Percentiles rank a stretch among this genome's conserved stretches.
Evolutionary conservation across 2,113 vertebrate species (phyloP).

Genomic region (Talpa occidentalis): DNA sequence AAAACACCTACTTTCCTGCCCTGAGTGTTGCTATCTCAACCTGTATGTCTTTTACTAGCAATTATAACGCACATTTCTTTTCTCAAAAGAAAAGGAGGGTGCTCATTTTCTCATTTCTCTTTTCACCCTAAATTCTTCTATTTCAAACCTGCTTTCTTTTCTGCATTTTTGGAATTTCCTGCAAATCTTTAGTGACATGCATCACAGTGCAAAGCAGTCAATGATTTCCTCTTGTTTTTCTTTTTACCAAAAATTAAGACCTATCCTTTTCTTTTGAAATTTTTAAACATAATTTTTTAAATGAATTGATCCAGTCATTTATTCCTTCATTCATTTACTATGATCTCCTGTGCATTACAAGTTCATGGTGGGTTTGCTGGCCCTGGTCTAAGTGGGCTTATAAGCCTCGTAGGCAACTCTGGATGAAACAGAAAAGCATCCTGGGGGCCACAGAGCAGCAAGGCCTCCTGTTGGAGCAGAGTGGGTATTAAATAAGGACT

Average conservation of each 20-base stretch:
- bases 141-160: background rate
- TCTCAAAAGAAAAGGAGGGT: background rate
- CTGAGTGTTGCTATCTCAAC: too few relatives aligned
- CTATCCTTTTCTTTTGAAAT: background rate
- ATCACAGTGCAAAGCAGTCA: background rate
- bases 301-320: background rate
- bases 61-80: background rate
- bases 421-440: background rate
- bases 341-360: background rate
- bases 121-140: slow-evolving; percentile 13
- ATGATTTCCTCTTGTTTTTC: background rate
- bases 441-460: background rate
- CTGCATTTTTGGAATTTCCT: background rate
- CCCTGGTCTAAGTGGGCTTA: background rate
- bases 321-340: background rate
- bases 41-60: background rate
- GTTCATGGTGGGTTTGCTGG: background rate
- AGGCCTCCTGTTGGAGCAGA: background rate
- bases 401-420: background rate
- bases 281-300: background rate
- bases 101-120: background rate
- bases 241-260: background rate
- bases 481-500: background rate
- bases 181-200: too few relatives aligned
- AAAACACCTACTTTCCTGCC: accelerated